Conservation (phyloP, 2,888 invertebrate genomes). For the Xiphydria camelus region DNA sequence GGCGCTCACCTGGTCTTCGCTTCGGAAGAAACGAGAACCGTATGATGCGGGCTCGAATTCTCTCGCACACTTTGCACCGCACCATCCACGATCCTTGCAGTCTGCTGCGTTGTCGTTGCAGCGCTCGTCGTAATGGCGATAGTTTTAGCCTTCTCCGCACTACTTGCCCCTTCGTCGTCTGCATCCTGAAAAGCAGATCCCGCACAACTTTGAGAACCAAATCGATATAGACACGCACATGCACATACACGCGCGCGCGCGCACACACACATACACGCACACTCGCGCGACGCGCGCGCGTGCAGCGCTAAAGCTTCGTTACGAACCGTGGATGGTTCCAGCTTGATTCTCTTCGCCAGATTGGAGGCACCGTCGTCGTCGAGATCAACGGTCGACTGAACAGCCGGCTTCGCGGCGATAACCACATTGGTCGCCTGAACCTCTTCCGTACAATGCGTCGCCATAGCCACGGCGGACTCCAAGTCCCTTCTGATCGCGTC, state of each 20-base stretch:
- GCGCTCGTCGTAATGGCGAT: conserved; percentile 47
- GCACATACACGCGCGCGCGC: no score
- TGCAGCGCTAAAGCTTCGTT: no score
- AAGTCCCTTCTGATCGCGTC: conserved; percentile 67
- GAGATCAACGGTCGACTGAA: background rate
- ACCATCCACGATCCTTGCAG: conserved; percentile 57
- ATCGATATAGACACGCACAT: no score
- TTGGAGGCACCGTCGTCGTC: conserved; percentile 21
- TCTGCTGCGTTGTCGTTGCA: conserved; percentile 54
- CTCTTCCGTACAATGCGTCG: conserved; percentile 66
- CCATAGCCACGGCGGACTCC: conserved; percentile 65
- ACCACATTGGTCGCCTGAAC: conserved; percentile 25
- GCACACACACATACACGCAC: no score
- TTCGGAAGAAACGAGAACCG: conserved; percentile 46
- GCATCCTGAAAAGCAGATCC: conserved; percentile 58
- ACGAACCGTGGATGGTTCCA: conserved; percentile 31
- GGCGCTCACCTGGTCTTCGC: conserved; percentile 28
- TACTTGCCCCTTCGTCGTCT: conserved; percentile 62
- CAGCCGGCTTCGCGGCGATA: background rate
- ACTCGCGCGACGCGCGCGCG: no score
- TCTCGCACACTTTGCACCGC: conserved; percentile 60
- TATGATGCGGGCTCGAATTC: conserved; percentile 56
- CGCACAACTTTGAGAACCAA: background rate
- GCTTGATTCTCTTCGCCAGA: conserved; percentile 39
- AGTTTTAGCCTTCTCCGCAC: conserved; percentile 56